Percentiles rank a stretch among this genome's conserved stretches.
phyloP scores from a whole-genome alignment of 2,888 invertebrate species.

The Ennomos erosarius region DNA sequence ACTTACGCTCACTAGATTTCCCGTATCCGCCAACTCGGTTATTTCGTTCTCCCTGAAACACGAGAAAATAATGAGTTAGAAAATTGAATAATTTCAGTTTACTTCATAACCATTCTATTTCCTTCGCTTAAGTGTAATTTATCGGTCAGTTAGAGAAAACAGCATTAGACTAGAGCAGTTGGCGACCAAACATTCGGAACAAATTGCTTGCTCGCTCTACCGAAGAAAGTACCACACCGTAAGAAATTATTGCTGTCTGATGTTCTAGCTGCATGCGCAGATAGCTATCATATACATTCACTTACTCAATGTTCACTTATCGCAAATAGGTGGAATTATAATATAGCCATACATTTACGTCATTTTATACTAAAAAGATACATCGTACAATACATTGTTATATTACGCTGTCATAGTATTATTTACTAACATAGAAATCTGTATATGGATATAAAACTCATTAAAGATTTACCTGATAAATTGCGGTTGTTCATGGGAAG shows the following conservation, averaged over 20 bases:
- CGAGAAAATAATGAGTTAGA: constrained; percentile 32
- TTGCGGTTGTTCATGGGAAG: constrained; percentile 48
- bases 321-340: constrained; percentile 8
- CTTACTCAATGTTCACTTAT: constrained; percentile 39
- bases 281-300: constrained; percentile 33
- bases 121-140: constrained; percentile 49
- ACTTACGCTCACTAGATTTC: constrained; percentile 61
- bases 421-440: too few species aligned
- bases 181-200: constrained; percentile 66
- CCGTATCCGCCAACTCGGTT: constrained; percentile 52
- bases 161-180: constrained; percentile 49
- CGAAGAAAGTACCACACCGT: constrained; percentile 63
- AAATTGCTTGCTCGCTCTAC: constrained; percentile 70
- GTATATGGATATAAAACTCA: constrained; percentile 14
- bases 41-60: constrained; percentile 66
- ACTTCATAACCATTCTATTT: constrained; percentile 28
- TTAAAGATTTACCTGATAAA: constrained; percentile 50
- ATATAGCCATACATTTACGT: neutral
- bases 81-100: neutral
- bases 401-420: too few species aligned
- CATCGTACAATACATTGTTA: too few species aligned
- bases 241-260: constrained; percentile 57
- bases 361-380: too few species aligned
- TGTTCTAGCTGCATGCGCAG: constrained; percentile 49
- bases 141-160: constrained; percentile 67